These are phyloP conservation scores for Tetraneura akinire DNA, from an alignment of 1,140 invertebrate genomes.

Conservation along the genomic window DNA sequence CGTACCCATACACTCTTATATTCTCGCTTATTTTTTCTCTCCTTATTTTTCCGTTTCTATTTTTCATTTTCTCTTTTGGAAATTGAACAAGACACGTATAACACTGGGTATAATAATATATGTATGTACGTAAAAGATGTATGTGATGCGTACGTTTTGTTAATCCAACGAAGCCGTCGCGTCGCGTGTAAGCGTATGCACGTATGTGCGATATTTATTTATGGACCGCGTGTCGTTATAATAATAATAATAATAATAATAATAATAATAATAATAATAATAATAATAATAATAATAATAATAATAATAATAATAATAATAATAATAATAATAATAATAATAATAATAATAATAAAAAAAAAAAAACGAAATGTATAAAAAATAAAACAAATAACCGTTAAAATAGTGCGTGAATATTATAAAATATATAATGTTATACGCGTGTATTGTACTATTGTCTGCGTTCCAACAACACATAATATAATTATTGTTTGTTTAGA, in stretches of 20 bases:
- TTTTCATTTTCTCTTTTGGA: not conserved
- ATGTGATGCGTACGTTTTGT: not conserved
- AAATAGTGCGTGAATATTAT: not conserved
- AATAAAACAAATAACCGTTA: too few species aligned
- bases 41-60: not conserved
- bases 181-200: not conserved
- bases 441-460: too few species aligned
- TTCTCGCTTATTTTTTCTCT: not conserved
- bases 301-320: not conserved
- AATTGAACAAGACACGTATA: not conserved
- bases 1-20: too few species aligned
- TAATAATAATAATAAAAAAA: not conserved
- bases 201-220: not conserved
- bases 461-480: too few species aligned
- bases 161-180: not conserved
- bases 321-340: not conserved
- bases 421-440: too few species aligned
- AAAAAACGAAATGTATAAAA: too few species aligned
- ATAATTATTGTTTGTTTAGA: too few species aligned
- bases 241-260: not conserved
- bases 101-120: not conserved
- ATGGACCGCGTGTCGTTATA: too few species aligned
- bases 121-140: too few species aligned
- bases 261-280: conserved; percentile 10
- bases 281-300: not conserved